Evolutionary conservation across 2,113 vertebrate genomes (phyloP).

Genomic region (Sebastes fasciatus): DNA sequence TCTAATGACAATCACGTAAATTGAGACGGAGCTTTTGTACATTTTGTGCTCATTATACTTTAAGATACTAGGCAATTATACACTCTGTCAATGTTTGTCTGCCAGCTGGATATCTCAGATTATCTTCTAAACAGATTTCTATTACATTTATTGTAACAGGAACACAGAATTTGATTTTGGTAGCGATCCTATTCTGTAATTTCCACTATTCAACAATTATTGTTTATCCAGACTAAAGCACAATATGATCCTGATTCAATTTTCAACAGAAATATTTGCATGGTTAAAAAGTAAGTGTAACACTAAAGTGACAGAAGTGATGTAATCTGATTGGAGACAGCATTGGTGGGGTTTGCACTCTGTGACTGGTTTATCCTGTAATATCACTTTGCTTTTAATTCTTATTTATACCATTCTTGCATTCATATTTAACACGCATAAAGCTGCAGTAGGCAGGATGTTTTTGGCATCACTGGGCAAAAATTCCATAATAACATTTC

Average conservation of each 20-base stretch:
- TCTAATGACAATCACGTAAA: not conserved
- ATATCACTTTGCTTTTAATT: not conserved
- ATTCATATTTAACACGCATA: too few relatives aligned
- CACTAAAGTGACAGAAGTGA: not conserved
- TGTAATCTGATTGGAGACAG: not conserved
- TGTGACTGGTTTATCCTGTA: not conserved
- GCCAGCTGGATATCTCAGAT: not conserved
- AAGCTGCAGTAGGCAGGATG: too few relatives aligned
- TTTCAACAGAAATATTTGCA: not conserved
- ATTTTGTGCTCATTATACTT: slow-evolving; percentile 23
- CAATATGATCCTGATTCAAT: not conserved
- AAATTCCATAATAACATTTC: too few relatives aligned
- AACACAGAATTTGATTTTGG: not conserved
- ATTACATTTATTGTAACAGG: slow-evolving; percentile 6
- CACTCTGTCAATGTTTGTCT: not conserved
- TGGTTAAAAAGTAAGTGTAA: not conserved
- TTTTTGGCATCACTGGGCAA: too few relatives aligned
- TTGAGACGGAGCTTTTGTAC: slow-evolving; percentile 5
- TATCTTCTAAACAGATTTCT: not conserved
- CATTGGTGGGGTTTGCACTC: not conserved
- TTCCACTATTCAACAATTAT: not conserved
- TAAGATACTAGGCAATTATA: not conserved
- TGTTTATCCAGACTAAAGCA: not conserved
- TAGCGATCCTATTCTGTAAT: slow-evolving; percentile 3
- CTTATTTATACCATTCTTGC: too few relatives aligned